Evolutionary conservation across 1,140 invertebrate genomes (phyloP), one percentile per base, ranked within the genome.

Genomic region (Ectropis grisescens): DNA sequence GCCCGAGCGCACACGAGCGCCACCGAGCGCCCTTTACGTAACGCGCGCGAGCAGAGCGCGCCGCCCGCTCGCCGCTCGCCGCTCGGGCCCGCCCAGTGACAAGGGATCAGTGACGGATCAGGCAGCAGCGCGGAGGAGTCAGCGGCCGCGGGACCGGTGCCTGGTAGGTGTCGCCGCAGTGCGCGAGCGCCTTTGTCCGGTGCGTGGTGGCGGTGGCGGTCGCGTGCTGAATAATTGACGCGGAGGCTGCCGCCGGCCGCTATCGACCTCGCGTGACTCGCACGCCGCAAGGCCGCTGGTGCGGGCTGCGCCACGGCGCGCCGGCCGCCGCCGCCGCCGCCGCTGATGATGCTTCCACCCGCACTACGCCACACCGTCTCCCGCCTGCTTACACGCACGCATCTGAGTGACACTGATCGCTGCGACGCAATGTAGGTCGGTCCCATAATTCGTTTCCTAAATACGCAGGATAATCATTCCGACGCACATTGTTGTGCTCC

Each of bases 141-240:
- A 51, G 58, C 53, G 51, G 42, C 45, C 34, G 47, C 30, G 37
- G 41, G 52, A 48, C 54, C 59, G 64, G 57, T 52, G 53, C 66
- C 70, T 64, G 74, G 70, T 75, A 75, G 61, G 74, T 78, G 62
- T 64, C 55, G 37, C 33, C 47, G 72, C 69, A 67, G 65, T 66
- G 62, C 66, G 64, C 51, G 53, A 46, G 49, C 44, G 52, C 48
- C 64, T 74, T 71, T 69, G 68, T 72, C 55, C 45, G 49, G 45
- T 46, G 53, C 44, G 48, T 47, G 57, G 47, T 47, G 43, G 43
- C 57, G 62, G 67, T 42, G 52, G 54, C 52, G 64, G 58, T 66
- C 50, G 64, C 65, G 66, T 70, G 68, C 56, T 80, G 71, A 80
- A 80, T 80, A 76, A 76, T 80, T 74, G 62, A 80, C 46, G 58